Base-by-base conservation (phyloP, 1,140 invertebrate genomes). In the Cephus cinctus region DNA sequence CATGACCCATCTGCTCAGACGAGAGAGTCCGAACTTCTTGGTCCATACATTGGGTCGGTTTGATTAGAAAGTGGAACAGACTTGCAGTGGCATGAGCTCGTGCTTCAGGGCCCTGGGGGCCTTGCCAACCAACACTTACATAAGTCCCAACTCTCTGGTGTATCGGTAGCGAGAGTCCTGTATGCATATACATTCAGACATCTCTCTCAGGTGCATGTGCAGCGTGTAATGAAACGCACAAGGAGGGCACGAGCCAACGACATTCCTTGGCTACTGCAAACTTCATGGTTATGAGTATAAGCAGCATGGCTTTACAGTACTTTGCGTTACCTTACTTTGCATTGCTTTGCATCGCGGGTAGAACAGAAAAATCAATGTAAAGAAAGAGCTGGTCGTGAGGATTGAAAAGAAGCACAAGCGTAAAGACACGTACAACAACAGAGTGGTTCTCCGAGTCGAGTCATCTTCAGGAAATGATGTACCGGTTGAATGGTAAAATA, bases 1-100 rank as follows among this genome's bases (percentile, higher is more conserved):
- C n/a, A n/a, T n/a, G n/a, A n/a, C n/a, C n/a, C n/a, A n/a, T n/a
- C n/a, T n/a, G n/a, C n/a, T n/a, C n/a, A n/a, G n/a, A n/a, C n/a
- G n/a, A n/a, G n/a, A n/a, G n/a, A n/a, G n/a, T n/a, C n/a, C n/a
- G n/a, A n/a, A n/a, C n/a, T n/a, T n/a, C n/a, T n/a, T n/a, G n/a
- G n/a, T n/a, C n/a, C n/a, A n/a, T n/a, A n/a, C n/a, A n/a, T 20
- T 35, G 56, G 54, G 63, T 69, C 57, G 56, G 59, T 65, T 66
- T 72, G 63, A 67, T 72, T 73, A 72, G 72, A 75, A 75, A 75
- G 72, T 75, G 60, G 70, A 63, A 67, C 68, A 69, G 51, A 56
- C 45, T 61, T 57, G 57, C 61, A 56, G 56, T 21, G 42, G 6
- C 50, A 35, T 56, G 67, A 60, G 21, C 58, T 58, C 56, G 57